phyloP scores from a whole-genome alignment of 2,888 invertebrate genomes.

The Drosophila buzzatii region DNA sequence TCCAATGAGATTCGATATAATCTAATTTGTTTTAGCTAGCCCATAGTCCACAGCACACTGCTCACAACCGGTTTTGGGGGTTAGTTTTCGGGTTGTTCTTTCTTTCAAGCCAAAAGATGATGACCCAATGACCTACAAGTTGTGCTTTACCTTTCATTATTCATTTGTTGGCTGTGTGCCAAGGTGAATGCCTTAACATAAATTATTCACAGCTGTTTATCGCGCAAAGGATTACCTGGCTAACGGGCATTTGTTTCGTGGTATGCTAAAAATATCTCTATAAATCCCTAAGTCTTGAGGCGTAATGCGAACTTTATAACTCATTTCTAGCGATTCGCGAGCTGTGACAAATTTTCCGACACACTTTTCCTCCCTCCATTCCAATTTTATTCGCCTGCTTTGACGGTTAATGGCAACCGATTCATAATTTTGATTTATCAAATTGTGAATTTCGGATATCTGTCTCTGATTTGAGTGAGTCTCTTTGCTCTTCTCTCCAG shows the following conservation, averaged over 20 bases:
- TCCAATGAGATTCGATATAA: constrained; percentile 77
- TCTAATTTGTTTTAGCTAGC: constrained; percentile 63
- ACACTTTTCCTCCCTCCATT: constrained; percentile 3
- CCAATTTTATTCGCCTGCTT: constrained; percentile 22
- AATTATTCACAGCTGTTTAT: constrained; percentile 48
- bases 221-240: constrained; percentile 38
- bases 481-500: background rate
- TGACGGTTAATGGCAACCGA: constrained; percentile 60
- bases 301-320: constrained; percentile 66
- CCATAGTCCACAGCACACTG: background rate
- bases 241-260: constrained; percentile 9
- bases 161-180: constrained; percentile 15
- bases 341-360: constrained; percentile 14
- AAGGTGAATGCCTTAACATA: constrained; percentile 9
- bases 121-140: constrained; percentile 71
- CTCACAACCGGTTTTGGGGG: constrained; percentile 31
- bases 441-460: constrained; percentile 60
- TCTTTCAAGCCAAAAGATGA: constrained; percentile 23
- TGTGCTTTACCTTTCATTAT: constrained; percentile 13
- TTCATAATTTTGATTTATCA: constrained; percentile 73
- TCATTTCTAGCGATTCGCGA: constrained; percentile 61
- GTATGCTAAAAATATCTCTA: constrained; percentile 31
- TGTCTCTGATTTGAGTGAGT: constrained; percentile 7
- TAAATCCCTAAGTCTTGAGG: constrained; percentile 67
- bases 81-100: constrained; percentile 9